Evolutionary conservation across 2,888 invertebrate genomes (phyloP), one percentile per base, ranked within the genome.

Genomic region (Leptogaster cylindrica): DNA sequence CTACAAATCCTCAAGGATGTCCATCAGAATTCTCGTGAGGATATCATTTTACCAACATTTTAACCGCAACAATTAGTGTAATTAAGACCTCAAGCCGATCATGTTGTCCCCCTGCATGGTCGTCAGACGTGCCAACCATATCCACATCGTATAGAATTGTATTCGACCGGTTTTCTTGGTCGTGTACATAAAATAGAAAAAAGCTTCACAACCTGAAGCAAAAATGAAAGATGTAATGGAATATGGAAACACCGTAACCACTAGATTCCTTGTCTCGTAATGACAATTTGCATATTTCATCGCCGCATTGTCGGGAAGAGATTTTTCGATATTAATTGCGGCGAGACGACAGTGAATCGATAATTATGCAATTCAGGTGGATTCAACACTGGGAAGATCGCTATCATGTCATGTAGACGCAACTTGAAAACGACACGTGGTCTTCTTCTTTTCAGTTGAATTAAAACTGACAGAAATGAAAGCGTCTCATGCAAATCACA

Each of bases 201-300:
- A 23, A 46, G 25, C 25, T 20, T 20, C 46, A 23, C 20, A 18
- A 46, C n/a, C 12, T 46, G 46, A 46, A 46, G 46, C n/a, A 46
- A 46, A 23, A 20, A 46, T 46, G 46, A 46, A 3, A 10, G 46
- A 31, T 52, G 52, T 31, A 52, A 52, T 52, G 36, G 55, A 55
- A 39, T 39, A 33, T 55, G 25, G 39, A 36, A 36, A 20, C 55
- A 55, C 36, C 36, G 55, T 39, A 55, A 36, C 55, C 55, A 18
- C 55, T 36, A 36, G 52, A 52, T 52, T 52, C 36, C 20, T 55
- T 8, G 36, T n/a, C 55, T 20, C 18, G 23, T 36, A 10, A 18
- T 31, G 33, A 33, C 33, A 12, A 52, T 52, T 52, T 50, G 27
- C 50, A 52, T 52, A 52, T 52, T 20, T 55, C 55, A 6, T 36